Evolutionary conservation across 2,888 invertebrate species (phyloP).

Genomic region (Calliopum simillimum): DNA sequence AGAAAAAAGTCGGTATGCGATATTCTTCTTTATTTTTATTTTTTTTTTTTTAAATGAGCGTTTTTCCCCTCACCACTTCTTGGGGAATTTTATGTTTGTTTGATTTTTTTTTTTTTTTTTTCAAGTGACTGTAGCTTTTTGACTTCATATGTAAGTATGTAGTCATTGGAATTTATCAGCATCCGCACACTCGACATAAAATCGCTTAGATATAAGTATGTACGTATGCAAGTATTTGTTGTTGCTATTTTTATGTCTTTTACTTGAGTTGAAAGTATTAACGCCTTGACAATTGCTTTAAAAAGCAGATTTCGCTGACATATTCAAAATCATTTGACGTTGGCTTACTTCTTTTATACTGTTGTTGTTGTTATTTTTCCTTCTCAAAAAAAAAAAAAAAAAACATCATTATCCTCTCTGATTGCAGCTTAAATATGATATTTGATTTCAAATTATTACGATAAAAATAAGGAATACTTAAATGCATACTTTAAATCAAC

Average conservation of each 20-base stretch:
- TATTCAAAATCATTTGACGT: conserved; percentile 52
- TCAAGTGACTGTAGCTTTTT: conserved; percentile 40
- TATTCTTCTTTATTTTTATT: neutral
- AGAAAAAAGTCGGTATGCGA: neutral
- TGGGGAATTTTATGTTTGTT: conserved; percentile 8
- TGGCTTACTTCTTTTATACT: neutral
- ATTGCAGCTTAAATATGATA: conserved; percentile 53
- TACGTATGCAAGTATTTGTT: conserved; percentile 33
- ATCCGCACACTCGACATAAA: conserved; percentile 54
- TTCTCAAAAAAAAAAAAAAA: too few species aligned
- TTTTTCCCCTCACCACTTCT: neutral
- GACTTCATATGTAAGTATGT: conserved; percentile 10
- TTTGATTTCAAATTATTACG: neutral
- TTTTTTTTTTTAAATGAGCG: neutral
- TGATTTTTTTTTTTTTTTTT: conserved; percentile 17
- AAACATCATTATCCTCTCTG: conserved; percentile 57
- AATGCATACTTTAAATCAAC: too few species aligned
- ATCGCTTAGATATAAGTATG: conserved; percentile 53
- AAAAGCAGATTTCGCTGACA: conserved; percentile 59
- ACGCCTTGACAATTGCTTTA: conserved; percentile 47
- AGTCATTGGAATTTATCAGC: conserved; percentile 53
- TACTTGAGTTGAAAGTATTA: conserved; percentile 38
- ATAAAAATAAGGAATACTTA: too few species aligned
- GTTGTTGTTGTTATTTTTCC: neutral
- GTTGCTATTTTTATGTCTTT: conserved; percentile 58